These are phyloP conservation scores for Timema cristinae DNA, from an alignment of 2,888 invertebrate species.

Conservation along the genomic window DNA sequence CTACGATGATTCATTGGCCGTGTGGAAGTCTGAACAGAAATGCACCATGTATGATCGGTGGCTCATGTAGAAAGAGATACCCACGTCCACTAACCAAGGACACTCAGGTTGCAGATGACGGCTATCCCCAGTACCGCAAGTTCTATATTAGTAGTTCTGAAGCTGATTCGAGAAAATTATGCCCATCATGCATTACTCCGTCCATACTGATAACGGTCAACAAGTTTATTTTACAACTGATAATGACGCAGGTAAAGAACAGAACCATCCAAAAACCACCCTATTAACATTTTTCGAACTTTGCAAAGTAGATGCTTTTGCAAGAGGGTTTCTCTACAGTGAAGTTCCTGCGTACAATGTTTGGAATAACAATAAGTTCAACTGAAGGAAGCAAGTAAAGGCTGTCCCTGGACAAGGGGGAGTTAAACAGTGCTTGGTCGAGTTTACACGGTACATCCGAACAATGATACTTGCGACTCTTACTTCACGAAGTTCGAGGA, in stretches of 20 bases:
- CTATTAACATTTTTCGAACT: slow-evolving; percentile 40
- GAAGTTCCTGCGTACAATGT: slow-evolving; percentile 38
- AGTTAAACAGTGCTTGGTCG: no score
- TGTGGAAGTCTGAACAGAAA: no score
- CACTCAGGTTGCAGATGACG: no score
- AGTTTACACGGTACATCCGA: no score
- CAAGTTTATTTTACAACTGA: slow-evolving; percentile 25
- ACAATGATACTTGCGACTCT: no score
- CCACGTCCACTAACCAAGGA: no score
- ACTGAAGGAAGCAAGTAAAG: slow-evolving; percentile 30
- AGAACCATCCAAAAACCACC: slow-evolving; percentile 35
- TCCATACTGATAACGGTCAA: slow-evolving; percentile 30
- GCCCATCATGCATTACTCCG: slow-evolving; percentile 9
- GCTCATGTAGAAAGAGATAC: no score
- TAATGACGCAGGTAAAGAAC: slow-evolving; percentile 3
- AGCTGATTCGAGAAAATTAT: slow-evolving; percentile 32
- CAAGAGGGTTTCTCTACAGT: slow-evolving; percentile 39
- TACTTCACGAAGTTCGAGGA: slow-evolving; percentile 29
- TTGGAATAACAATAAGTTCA: slow-evolving; percentile 27
- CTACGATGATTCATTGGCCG: no score
- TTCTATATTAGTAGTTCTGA: slow-evolving; percentile 30
- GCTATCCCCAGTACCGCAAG: no score
- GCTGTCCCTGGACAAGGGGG: background rate
- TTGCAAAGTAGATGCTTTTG: slow-evolving; percentile 40
- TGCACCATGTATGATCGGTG: no score